Evolutionary conservation across 2,113 vertebrate species (phyloP).

Genomic region (Mus pahari): DNA sequence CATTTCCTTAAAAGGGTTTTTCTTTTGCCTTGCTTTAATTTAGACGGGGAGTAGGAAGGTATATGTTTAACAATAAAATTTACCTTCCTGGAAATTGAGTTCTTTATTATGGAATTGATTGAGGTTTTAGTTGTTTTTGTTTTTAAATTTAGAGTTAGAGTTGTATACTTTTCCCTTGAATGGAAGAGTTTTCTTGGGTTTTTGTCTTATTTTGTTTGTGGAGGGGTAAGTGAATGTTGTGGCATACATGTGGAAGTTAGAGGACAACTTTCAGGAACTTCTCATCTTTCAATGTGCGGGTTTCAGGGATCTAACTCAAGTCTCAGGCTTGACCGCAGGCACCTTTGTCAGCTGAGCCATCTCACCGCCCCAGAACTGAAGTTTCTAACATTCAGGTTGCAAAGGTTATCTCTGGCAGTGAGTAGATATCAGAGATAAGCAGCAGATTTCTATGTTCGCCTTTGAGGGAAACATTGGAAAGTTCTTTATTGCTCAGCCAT

Average conservation of each 20-base stretch:
- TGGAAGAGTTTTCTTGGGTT: not conserved
- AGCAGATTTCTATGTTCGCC: constrained; percentile 5
- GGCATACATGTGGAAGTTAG: not conserved
- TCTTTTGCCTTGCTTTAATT: constrained; percentile 29
- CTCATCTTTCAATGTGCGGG: not conserved
- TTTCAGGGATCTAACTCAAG: not conserved
- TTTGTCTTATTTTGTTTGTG: not conserved
- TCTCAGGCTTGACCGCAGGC: not conserved
- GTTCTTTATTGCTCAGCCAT: not conserved
- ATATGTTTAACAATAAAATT: constrained; percentile 20
- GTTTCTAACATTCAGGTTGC: not conserved
- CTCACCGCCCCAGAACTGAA: not conserved
- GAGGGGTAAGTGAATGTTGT: not conserved
- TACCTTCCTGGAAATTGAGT: constrained; percentile 13
- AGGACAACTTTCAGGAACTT: not conserved
- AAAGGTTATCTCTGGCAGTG: constrained; percentile 14
- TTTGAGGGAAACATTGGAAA: constrained; percentile 54
- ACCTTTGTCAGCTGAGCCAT: not conserved
- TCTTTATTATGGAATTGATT: constrained; percentile 48
- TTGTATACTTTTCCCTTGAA: not conserved
- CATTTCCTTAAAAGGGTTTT: not conserved
- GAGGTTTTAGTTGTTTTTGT: constrained; percentile 23
- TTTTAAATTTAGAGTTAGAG: constrained; percentile 4
- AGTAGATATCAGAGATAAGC: not conserved
- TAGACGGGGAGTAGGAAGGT: not conserved